Evolutionary conservation across 2,113 vertebrate genomes (phyloP), one percentile per base, ranked within the genome.

Genomic region (Orycteropus afer): DNA sequence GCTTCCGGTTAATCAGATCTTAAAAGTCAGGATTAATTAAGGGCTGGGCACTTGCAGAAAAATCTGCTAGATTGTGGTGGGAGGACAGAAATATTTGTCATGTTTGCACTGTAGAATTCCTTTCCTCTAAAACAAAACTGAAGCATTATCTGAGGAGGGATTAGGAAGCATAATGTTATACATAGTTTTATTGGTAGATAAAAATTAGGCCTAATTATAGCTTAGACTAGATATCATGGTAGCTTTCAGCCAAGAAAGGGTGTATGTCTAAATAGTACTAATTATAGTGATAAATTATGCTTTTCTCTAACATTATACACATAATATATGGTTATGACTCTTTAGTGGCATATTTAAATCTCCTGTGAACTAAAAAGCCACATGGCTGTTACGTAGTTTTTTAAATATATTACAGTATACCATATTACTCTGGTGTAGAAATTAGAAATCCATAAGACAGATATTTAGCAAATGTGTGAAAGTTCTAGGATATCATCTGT

Each of bases 211-310:
- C 61, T 74, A 87, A 81, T 45, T 86, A 13, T 89, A 91, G 57
- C 18, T 89, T 83, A 93, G 77, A 80, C 53, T 86, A 88, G 89
- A 80, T 87, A 95, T 45, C 65, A 69, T 71, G 34, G 47, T 93
- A 87, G 47, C 32, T 95, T 94, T 91, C 49, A 91, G 76, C 37
- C 83, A 95, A 89, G 23, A 42, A 9, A 86, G 51, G 76, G 40
- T 84, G 40, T 93, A 93, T 95, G 80, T 95, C 91, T 94, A 89
- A 94, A 77, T 84, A 91, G 59, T 85, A 74, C 92, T 93, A 53
- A 71, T 91, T 90, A 59, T 14, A 82, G 71, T 42, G 78, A 92
- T 90, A 82, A 95, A 83, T 80, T 86, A 42, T 32, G 63, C 55
- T 95, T 94, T 93, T 65, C 81, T 86, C 63, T 76, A 82, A 78